A percentile compares a stretch with the other conserved stretches of the same genome.
Evolutionary conservation across 2,888 invertebrate genomes (phyloP).

Genomic region (Phania funesta): DNA sequence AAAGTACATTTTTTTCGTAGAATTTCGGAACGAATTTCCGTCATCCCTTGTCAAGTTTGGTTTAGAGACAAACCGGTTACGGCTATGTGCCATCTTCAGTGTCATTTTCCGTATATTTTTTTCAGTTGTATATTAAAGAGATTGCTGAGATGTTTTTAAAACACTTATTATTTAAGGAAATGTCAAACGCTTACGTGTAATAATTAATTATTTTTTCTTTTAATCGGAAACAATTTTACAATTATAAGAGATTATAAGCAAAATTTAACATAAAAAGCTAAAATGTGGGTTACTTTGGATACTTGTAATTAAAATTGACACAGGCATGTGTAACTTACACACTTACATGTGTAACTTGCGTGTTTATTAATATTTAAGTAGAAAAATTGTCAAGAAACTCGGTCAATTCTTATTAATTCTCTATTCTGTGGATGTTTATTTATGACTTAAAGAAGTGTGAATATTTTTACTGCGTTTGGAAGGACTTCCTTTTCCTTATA

Average conservation of each 20-base stretch:
- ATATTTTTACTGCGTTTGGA: conserved; percentile 17
- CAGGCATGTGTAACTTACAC: not conserved
- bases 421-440: not conserved
- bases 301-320: conserved; percentile 53
- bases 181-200: no score
- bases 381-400: conserved; percentile 29
- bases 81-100: no score
- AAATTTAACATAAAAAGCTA: not conserved
- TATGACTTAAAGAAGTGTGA: conserved; percentile 8
- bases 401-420: conserved; percentile 35
- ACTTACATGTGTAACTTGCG: conserved; percentile 4
- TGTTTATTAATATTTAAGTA: conserved; percentile 22
- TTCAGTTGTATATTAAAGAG: no score
- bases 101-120: no score
- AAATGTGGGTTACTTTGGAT: conserved; percentile 22
- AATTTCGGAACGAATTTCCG: no score
- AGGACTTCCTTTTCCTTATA: not conserved
- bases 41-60: no score
- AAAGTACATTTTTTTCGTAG: no score
- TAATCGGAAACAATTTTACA: no score
- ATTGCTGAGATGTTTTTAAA: no score
- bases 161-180: no score
- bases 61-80: no score
- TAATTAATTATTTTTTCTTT: no score
- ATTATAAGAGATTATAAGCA: conserved; percentile 1